phyloP scores from a whole-genome alignment of 2,797 vertebrate genomes.

The Agapornis canus region DNA sequence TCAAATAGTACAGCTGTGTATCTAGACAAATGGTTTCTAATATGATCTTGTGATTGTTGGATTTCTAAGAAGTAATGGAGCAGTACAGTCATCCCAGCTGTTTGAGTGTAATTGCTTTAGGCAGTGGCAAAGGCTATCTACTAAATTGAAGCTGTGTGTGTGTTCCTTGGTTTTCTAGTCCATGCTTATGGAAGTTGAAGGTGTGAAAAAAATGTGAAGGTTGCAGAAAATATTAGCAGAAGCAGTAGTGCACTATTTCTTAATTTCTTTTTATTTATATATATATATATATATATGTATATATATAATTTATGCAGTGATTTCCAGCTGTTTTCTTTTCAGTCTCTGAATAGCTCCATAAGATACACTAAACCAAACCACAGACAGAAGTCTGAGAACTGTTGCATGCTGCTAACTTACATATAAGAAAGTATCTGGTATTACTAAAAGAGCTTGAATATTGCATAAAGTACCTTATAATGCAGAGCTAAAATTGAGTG shows the following conservation, averaged over 20 bases:
- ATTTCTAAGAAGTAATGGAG: neutral
- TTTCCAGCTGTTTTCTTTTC: neutral
- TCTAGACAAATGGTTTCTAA: neutral
- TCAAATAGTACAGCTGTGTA: neutral
- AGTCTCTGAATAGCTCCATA: neutral
- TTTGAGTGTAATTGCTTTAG: neutral
- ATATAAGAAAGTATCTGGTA: neutral
- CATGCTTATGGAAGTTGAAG: neutral
- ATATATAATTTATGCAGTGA: neutral
- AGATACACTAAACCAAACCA: neutral
- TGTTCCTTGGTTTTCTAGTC: neutral
- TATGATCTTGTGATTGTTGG: neutral
- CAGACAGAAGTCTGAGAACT: neutral
- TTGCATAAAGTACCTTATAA: neutral
- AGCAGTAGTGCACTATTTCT: neutral
- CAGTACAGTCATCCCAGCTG: neutral
- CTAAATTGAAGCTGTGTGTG: neutral
- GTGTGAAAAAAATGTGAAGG: neutral
- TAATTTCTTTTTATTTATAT: neutral
- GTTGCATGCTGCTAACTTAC: neutral
- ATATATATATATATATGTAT: neutral
- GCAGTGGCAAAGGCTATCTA: neutral
- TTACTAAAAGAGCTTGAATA: neutral
- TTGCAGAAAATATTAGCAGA: neutral
- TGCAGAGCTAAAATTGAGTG: neutral